Evolutionary conservation across 2,113 vertebrate species (phyloP).

Genomic region (Protobothrops flavoviridis): DNA sequence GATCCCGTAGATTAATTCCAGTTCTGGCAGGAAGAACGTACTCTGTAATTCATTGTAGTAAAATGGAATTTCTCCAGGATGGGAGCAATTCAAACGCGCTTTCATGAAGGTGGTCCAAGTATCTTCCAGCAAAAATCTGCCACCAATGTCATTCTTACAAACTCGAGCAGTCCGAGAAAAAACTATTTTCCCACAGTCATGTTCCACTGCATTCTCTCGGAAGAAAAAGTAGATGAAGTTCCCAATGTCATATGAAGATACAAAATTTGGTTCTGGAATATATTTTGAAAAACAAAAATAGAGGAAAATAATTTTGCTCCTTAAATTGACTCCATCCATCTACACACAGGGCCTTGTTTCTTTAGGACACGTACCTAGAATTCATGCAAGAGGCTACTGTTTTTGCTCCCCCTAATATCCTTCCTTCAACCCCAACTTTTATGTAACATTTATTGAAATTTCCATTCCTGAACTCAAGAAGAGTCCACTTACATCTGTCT

Average conservation of each 20-base stretch:
- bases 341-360: background rate
- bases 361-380: background rate
- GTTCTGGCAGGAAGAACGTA: conserved; percentile 92
- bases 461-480: background rate
- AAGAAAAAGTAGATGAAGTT: conserved; percentile 99
- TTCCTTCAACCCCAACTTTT: background rate
- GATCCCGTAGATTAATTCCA: conserved; percentile 94
- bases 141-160: conserved; percentile 95
- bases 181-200: conserved; percentile 91
- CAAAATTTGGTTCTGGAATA: conserved; percentile 92
- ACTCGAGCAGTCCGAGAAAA: conserved; percentile 92
- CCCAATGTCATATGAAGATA: conserved; percentile 93
- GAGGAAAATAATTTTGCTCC: conserved; percentile 34
- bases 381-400: background rate
- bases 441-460: background rate
- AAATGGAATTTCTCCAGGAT: conserved; percentile 94
- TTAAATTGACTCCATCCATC: background rate
- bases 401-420: background rate
- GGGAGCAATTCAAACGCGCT: conserved; percentile 92
- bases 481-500: background rate
- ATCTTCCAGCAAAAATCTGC: conserved; percentile 93
- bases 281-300: background rate
- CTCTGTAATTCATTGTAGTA: conserved; percentile 94
- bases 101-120: conserved; percentile 99
- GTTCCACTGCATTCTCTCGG: conserved; percentile 93